Base-by-base conservation (phyloP, 1,140 invertebrate genomes). In the Zaprionus camerounensis region DNA sequence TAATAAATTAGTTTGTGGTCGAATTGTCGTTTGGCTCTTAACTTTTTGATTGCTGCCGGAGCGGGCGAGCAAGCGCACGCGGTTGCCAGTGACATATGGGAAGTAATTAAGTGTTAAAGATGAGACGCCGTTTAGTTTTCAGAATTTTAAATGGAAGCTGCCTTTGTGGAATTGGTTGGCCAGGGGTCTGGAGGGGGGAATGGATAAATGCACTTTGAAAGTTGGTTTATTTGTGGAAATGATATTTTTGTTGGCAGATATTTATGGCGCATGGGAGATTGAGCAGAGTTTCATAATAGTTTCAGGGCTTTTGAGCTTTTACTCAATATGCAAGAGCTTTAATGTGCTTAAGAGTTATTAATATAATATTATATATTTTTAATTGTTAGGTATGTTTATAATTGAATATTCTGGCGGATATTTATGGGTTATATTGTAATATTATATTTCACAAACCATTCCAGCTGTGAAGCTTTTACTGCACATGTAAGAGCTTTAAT, bases 1-100 rank as follows among this genome's bases (percentile, higher is more conserved):
- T 88, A 90, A 88, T 88, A 88, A 90, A 88, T 88, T 91, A 88
- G 85, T 90, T 90, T 88, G 85, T 67, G 85, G 85, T 85, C 76
- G 79, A 88, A 85, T 81, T 88, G 84, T 81, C 78, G 75, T 90
- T 78, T 81, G 78, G 78, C 81, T 87, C 84, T 87, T 88, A 87
- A 87, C 83, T 87, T 87, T 87, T 87, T 87, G 83, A 87, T 87
- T 84, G 83, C 85, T 74, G 70, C 64, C 76, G 71, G 41, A 46
- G 41, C 41, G 41, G 17, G 15, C 38, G 41, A 44, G 41, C 41
- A 7, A 46, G 38, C 38, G 73, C 71, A 41, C 72, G 67, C 61
- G 73, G 67, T 88, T 81, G 64, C 64, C 74, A 34, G 31, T 83
- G 81, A 87, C 83, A 87, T 81, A 87, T 87, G 83, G 80, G 46